Evolutionary conservation across 2,113 vertebrate species (phyloP).

Genomic region (Pristiophorus japonicus): DNA sequence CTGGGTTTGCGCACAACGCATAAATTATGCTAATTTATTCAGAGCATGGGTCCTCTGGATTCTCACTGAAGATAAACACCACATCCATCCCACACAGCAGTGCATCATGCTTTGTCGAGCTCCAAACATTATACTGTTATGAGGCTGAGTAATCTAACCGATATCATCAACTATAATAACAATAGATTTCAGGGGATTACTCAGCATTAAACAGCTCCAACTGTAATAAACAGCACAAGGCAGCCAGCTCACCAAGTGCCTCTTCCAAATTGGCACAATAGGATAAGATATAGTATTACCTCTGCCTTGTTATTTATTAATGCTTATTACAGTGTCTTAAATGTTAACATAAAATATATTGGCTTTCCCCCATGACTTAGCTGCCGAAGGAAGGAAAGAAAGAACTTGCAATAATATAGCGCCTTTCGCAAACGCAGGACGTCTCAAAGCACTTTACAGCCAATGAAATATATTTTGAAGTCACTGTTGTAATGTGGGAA

Average conservation of each 20-base stretch:
- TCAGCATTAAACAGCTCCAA: background rate
- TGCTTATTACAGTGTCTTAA: background rate
- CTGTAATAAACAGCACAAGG: background rate
- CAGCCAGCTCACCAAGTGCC: background rate
- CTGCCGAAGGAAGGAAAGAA: background rate
- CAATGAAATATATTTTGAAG: too few species aligned
- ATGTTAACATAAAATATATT: background rate
- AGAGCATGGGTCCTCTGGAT: background rate
- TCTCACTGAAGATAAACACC: background rate
- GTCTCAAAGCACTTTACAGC: too few species aligned
- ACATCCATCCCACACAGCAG: background rate
- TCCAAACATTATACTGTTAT: background rate
- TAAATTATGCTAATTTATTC: background rate
- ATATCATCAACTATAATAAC: background rate
- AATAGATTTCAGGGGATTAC: background rate
- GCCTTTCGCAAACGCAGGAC: background rate
- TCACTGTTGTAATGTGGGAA: background rate
- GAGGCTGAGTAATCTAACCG: background rate
- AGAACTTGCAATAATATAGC: background rate
- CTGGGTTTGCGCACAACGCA: background rate
- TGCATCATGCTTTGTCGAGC: background rate
- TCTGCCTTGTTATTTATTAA: background rate
- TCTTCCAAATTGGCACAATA: background rate
- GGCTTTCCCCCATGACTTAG: background rate
- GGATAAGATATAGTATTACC: background rate